Evolutionary conservation across 2,888 invertebrate species (phyloP), one percentile per base, ranked within the genome.

Genomic region (Euzophera pinguis): DNA sequence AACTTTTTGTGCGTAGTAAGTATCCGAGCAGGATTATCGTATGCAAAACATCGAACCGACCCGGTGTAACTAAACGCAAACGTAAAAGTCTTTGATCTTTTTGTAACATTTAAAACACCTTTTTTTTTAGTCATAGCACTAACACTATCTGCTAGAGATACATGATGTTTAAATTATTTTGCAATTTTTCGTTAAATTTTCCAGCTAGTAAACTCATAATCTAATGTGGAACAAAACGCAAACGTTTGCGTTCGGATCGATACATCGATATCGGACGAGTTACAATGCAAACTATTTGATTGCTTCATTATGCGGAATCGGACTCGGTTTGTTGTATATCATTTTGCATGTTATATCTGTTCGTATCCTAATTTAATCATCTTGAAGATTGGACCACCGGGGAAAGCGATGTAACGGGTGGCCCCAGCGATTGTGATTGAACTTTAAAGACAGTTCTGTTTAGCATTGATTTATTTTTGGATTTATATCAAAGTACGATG

Each of bases 361-460:
- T 80, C 71, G 83, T 77, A 80, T 78, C 87, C 89, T 83, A 89
- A 90, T 90, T 90, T 89, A 88, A 89, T 87, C 89, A 86, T 89
- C 79, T 75, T 83, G 84, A 83, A 81, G 84, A 84, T 85, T 86
- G 89, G 90, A 89, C 90, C 89, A 89, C 90, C 89, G 77, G 81
- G 78, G 65, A 66, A 75, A 76, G 69, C 65, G 65, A 67, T 75
- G 77, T 72, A 80, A 78, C 81, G 83, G 86, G 81, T 81, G 83
- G 79, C 69, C 79, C 70, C 64, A 63, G 64, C 73, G 74, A 75
- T 78, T 69, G 67, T 73, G 78, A 78, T 78, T 84, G 78, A 81
- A 78, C 78, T 73, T 78, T 73, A 65, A 67, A 75, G 78, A 80
- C 78, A 78, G 71, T 70, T 76, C 67, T 62, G 69, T 70, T 67